Evolutionary conservation across 2,113 vertebrate genomes (phyloP).

Genomic region (Hippocampus abdominalis): DNA sequence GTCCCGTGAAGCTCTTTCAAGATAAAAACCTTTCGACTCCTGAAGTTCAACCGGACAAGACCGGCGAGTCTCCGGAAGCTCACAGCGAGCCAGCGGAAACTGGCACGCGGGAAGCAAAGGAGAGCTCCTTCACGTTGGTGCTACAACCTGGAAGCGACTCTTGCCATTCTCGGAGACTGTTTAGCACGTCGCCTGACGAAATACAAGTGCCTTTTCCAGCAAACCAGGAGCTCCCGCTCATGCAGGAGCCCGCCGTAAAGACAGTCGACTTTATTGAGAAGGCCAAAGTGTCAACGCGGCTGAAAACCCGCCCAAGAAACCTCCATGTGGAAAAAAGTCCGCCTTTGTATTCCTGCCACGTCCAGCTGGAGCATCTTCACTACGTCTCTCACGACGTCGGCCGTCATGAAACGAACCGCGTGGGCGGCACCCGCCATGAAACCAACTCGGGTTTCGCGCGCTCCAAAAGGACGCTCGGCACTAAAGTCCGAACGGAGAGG

Average conservation of each 20-base stretch:
- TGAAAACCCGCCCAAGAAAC: conserved; percentile 17
- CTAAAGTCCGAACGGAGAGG: conserved; percentile 29
- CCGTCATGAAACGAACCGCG: no score
- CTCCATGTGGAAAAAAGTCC: background rate
- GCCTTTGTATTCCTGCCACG: background rate
- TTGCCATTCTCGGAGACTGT: conserved; percentile 40
- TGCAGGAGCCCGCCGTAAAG: background rate
- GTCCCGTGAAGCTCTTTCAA: conserved; percentile 73
- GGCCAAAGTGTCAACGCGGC: background rate
- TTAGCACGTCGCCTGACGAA: conserved; percentile 17
- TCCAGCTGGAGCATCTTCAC: conserved; percentile 4
- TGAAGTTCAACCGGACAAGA: background rate
- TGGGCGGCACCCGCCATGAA: background rate
- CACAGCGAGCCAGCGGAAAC: conserved; percentile 7
- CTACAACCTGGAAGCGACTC: background rate
- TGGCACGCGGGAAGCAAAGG: background rate
- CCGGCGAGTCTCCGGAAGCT: conserved; percentile 1
- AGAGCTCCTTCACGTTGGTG: background rate
- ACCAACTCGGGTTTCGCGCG: background rate
- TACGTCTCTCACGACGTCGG: background rate
- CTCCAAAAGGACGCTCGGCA: conserved; percentile 28
- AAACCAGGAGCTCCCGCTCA: background rate
- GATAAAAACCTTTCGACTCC: conserved; percentile 36
- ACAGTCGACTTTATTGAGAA: background rate
- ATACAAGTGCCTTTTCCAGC: background rate